phyloP scores from a whole-genome alignment of 2,797 vertebrate genomes.

The Tauraco hartlaubi region DNA sequence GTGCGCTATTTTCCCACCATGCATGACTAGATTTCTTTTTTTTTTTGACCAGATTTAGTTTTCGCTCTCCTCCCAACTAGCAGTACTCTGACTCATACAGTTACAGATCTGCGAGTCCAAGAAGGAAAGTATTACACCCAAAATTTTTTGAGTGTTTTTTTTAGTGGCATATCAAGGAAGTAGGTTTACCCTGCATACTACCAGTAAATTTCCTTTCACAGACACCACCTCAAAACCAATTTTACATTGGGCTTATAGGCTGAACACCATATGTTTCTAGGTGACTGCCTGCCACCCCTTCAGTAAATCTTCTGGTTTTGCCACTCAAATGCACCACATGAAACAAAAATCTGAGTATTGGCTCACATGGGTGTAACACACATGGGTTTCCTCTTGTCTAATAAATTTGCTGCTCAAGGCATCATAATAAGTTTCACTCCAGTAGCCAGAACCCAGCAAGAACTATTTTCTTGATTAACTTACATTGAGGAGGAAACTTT shows the following conservation, averaged over 20 bases:
- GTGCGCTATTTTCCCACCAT: not conserved
- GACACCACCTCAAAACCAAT: not conserved
- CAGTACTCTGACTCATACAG: conserved; percentile 26
- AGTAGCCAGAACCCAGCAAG: not conserved
- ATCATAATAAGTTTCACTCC: not conserved
- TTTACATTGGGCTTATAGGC: not conserved
- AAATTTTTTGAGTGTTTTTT: not conserved
- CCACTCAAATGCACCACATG: not conserved
- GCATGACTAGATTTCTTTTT: not conserved
- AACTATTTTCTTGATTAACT: not conserved
- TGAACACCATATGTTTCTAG: not conserved
- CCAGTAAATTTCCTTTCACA: not conserved
- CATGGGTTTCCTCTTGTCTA: not conserved
- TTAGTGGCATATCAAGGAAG: not conserved
- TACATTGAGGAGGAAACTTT: not conserved
- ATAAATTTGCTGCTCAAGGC: not conserved
- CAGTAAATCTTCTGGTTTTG: not conserved
- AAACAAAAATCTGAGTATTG: not conserved
- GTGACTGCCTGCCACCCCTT: not conserved
- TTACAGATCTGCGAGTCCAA: not conserved
- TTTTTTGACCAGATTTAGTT: not conserved
- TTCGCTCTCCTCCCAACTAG: not conserved
- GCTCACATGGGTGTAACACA: not conserved
- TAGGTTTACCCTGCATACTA: not conserved
- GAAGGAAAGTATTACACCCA: conserved; percentile 12